Percentiles rank a stretch among this genome's conserved stretches.
Conservation (phyloP, 2,113 vertebrate genomes). For the Tenebrosternarchus preto region DNA sequence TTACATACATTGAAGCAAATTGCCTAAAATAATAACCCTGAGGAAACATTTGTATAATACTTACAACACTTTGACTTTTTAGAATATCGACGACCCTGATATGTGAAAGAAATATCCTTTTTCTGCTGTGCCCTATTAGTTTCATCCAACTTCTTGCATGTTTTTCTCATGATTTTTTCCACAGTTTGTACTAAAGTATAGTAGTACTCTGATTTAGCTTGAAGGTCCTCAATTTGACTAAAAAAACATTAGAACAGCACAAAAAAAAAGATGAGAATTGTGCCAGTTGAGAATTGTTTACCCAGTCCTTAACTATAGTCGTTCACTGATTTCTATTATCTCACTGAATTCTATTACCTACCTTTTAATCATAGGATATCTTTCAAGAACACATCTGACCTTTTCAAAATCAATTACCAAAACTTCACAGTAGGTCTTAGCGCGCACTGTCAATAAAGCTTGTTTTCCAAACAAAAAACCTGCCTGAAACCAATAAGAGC, state of each 20-base stretch:
- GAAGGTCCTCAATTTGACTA: constrained; percentile 36
- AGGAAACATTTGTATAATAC: constrained; percentile 8
- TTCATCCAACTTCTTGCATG: not conserved
- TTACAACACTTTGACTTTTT: constrained; percentile 54
- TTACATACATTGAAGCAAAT: not conserved
- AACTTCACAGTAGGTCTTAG: constrained; percentile 48
- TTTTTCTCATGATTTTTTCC: constrained; percentile 23
- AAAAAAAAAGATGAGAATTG: not conserved
- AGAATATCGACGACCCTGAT: constrained; percentile 28
- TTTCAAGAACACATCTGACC: constrained; percentile 32
- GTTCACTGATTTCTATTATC: not conserved
- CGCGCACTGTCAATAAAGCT: constrained; percentile 43
- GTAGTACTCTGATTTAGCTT: constrained; percentile 3
- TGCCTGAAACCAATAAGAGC: constrained; percentile 19
- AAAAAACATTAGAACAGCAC: not conserved
- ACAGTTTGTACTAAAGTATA: not conserved
- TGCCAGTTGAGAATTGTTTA: not conserved
- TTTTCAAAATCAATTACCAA: constrained; percentile 47
- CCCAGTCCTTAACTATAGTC: not conserved
- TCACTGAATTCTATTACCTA: not conserved
- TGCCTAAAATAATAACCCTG: no score
- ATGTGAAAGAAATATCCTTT: constrained; percentile 1
- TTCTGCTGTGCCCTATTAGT: not conserved
- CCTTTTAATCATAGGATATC: constrained; percentile 42
- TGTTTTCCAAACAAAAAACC: constrained; percentile 51